Evolutionary conservation across 2,888 invertebrate genomes (phyloP).

Genomic region (Chromoteleia sp.): DNA sequence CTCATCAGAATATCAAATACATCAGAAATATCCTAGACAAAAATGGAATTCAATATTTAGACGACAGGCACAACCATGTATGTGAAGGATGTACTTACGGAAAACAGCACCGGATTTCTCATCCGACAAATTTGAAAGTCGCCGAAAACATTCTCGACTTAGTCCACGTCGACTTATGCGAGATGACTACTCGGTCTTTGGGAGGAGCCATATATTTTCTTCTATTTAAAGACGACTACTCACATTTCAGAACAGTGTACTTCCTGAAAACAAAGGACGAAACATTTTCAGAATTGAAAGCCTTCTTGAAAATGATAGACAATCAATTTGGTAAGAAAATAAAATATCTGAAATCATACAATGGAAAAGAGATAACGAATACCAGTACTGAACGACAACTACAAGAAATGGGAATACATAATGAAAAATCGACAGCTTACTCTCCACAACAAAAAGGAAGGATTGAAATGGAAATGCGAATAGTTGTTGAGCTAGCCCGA

Average conservation of each 20-base stretch:
- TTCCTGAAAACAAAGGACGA: conserved; percentile 2
- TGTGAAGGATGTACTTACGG: conserved; percentile 8
- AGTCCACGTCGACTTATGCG: no score
- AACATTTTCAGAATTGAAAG: neutral
- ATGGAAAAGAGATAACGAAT: neutral
- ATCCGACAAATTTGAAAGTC: conserved; percentile 7
- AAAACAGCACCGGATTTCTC: conserved; percentile 9
- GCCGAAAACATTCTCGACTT: conserved; percentile 1
- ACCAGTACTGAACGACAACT: neutral
- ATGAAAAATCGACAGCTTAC: neutral
- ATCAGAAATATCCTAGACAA: conserved; percentile 56
- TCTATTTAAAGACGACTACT: no score
- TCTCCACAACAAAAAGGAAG: neutral
- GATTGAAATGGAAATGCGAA: neutral
- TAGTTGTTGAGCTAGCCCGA: conserved; percentile 19
- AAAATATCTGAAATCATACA: neutral
- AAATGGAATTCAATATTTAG: conserved; percentile 1
- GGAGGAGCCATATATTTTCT: no score
- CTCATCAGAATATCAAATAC: conserved; percentile 74
- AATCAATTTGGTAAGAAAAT: neutral
- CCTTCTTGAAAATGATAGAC: neutral
- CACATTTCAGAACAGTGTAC: conserved; percentile 7
- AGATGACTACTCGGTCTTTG: no score
- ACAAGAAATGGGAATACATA: neutral
- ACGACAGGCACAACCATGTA: conserved; percentile 7